Evolutionary conservation across 2,888 invertebrate genomes (phyloP).

Genomic region (Latrodectus hesperus): DNA sequence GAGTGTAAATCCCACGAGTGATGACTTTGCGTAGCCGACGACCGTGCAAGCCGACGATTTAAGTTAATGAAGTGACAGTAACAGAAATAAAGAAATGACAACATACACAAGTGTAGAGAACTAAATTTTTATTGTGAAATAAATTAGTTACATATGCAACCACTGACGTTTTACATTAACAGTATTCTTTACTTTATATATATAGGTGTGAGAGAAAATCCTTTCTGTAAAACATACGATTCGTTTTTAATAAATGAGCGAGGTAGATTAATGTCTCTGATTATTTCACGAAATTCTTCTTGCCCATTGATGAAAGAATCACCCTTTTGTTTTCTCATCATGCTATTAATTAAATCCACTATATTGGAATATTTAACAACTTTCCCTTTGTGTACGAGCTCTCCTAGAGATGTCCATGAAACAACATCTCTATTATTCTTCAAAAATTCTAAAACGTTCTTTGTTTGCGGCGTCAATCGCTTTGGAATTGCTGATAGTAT

Average conservation of each 20-base stretch:
- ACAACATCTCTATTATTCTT: neutral
- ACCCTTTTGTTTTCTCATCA: neutral
- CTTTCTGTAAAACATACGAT: neutral
- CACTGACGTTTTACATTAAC: neutral
- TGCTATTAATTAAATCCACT: neutral
- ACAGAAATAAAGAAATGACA: no score
- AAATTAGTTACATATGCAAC: neutral
- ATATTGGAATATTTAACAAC: neutral
- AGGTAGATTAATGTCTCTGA: neutral
- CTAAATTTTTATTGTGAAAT: neutral
- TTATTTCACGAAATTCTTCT: neutral
- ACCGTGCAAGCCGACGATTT: no score
- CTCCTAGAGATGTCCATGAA: neutral
- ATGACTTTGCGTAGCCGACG: no score
- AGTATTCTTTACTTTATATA: neutral
- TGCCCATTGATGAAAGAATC: neutral
- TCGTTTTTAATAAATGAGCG: neutral
- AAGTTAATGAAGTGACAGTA: no score
- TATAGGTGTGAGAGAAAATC: neutral
- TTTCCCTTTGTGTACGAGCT: neutral
- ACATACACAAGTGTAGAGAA: no score
- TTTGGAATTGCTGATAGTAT: neutral
- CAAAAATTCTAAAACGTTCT: slow-evolving; percentile 6
- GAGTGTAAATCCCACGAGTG: no score
- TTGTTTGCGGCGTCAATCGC: neutral